Evolutionary conservation across 1,140 invertebrate genomes (phyloP).

Genomic region (Thalassaphorura encarpata): DNA sequence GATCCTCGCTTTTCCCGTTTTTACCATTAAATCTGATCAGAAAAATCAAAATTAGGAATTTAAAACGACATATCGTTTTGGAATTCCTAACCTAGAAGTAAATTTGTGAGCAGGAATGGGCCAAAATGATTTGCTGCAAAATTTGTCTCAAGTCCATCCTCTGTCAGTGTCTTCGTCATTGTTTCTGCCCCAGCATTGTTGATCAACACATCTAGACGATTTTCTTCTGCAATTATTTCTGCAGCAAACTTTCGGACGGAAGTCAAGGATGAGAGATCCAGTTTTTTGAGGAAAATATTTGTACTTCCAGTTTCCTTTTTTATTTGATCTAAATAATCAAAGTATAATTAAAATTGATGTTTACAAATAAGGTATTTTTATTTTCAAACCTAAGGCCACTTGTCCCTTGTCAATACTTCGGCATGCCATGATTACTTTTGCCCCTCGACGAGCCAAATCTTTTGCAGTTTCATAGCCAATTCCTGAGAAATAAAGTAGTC

Average conservation of each 20-base stretch:
- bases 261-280: slow-evolving; percentile 24
- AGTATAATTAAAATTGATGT: background rate
- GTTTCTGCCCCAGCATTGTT: slow-evolving; percentile 42
- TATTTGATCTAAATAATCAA: slow-evolving; percentile 18
- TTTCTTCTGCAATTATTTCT: slow-evolving; percentile 32
- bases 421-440: slow-evolving; percentile 42
- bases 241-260: slow-evolving; percentile 26
- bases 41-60: background rate
- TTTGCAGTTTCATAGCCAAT: slow-evolving; percentile 45
- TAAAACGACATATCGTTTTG: background rate
- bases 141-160: slow-evolving; percentile 39
- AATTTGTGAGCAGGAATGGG: slow-evolving; percentile 42
- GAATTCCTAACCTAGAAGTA: slow-evolving; percentile 38
- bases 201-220: slow-evolving; percentile 41
- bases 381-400: slow-evolving; percentile 24
- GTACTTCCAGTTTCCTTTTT: slow-evolving; percentile 19
- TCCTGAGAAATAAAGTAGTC: slow-evolving; percentile 36
- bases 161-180: slow-evolving; percentile 35
- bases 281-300: slow-evolving; percentile 26
- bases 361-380: too few relatives aligned
- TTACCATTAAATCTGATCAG: slow-evolving; percentile 60
- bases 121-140: slow-evolving; percentile 42
- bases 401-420: slow-evolving; percentile 36
- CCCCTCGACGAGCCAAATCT: slow-evolving; percentile 38
- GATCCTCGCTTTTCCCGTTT: slow-evolving; percentile 60